Percentiles rank a stretch among this genome's conserved stretches.
Conservation (phyloP, 2,113 vertebrate genomes). For the Catharus bicknelli region DNA sequence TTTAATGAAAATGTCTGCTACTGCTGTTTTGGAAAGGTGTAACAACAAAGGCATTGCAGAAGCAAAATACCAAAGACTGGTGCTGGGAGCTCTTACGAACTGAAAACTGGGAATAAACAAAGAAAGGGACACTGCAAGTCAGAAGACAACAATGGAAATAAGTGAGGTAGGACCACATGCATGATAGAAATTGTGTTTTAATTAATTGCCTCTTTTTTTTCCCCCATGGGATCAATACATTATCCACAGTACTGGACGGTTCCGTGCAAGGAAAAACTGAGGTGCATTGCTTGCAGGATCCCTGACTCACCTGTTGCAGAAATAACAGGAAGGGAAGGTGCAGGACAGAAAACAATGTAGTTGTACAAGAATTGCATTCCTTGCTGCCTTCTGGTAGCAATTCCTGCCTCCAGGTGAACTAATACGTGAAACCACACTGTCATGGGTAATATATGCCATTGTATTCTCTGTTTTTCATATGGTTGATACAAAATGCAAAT, state of each 20-base stretch:
- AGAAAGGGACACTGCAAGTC: not conserved
- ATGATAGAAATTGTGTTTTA: not conserved
- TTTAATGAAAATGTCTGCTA: not conserved
- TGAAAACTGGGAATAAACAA: not conserved
- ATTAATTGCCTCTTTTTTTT: not conserved
- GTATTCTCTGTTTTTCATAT: not conserved
- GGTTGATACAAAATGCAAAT: not conserved
- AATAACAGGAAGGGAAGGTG: not conserved
- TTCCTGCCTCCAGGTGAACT: not conserved
- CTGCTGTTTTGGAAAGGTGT: not conserved
- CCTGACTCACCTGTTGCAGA: not conserved
- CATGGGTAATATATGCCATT: not conserved
- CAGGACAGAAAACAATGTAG: not conserved
- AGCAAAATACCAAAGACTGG: not conserved
- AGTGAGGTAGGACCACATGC: rapidly evolving
- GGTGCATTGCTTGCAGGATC: not conserved
- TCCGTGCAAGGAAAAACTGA: rapidly evolving
- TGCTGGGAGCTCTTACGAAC: not conserved
- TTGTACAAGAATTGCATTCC: not conserved
- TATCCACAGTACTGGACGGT: not conserved
- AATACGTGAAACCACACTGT: not conserved
- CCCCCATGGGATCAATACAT: not conserved
- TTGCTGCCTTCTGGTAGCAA: not conserved
- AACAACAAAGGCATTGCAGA: not conserved
- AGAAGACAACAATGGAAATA: not conserved